Evolutionary conservation across 2,888 invertebrate genomes (phyloP), one percentile per base, ranked within the genome.

Genomic region (Ferdinandea cuprea): DNA sequence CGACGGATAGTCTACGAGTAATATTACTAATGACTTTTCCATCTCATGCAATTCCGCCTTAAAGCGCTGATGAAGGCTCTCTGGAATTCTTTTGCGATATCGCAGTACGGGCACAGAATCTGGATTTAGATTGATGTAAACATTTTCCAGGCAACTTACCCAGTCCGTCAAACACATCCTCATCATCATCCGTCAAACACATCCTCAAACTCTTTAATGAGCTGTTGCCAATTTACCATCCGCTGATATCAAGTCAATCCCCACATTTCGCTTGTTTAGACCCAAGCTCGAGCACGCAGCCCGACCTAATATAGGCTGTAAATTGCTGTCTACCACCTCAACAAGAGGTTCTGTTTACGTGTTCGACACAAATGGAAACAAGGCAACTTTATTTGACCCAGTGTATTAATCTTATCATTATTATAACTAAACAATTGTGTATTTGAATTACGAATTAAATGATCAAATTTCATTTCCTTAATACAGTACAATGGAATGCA

Each of bases 11-110:
- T 77, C 66, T 5, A 84, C 77, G 46, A 15, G 63, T 56, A 69
- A 72, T 56, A 85, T 85, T 9, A 81, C 68, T 50, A 65, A 52
- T 15, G 73, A 50, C 11, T 52, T 37, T 44, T 50, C 65, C 61
- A 84, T 50, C 50, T 28, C 8, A 5, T 79, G 54, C 3, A 83
- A 50, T 44, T 78, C 58, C 11, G 9, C 1, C 32, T 86, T 86
- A 13, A 86, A 44, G 54, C 69, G 77, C 35, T 78, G 74, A 30
- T 54, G 46, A 40, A 86, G 30, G 11, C 65, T 61, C 11, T 73
- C 56, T 8, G 86, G 86, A 30, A 86, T 79, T n/a, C 80, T 58
- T 54, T 86, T 86, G 40, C 63, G 85, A 37, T 85, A 86, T 28
- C 86, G 81, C 6, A 86, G 13, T 3, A 79, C 76, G 15, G 86